Base-by-base conservation (phyloP, 1,140 invertebrate genomes). In the Eumeta japonica region DNA sequence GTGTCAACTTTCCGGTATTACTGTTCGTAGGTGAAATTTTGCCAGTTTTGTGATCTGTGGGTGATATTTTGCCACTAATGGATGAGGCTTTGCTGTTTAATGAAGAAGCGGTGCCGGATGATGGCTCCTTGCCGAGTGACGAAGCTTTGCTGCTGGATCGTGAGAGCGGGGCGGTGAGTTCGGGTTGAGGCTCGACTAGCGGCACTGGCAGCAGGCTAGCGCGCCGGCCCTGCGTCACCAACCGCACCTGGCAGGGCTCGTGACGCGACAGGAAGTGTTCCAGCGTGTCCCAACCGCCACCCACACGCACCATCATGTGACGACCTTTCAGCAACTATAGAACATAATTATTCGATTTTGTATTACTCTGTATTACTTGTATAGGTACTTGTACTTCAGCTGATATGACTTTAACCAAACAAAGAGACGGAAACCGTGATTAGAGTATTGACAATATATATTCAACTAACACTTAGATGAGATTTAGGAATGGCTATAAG, bases 221-320 rank as follows among this genome's bases (percentile, higher is more conserved):
- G 47, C 51, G 57, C 39, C 77, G 78, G 51, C 52, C 66, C 45
- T 48, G 60, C 73, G 76, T 83, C 55, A 80, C 76, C 44, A 82
- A 79, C 74, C 83, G 85, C 79, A 84, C 85, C 81, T 88, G 85
- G 76, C 89, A 93, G 28, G 92, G 91, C 65, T 94, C 90, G 75
- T 94, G 90, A 39, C 88, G 85, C 54, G 88, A 82, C 55, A 95
- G 78, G 72, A 94, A 96, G 74, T 94, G 90, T 58, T 93, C 89
- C 56, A 96, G 76, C 7, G 92, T 94, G 68, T 94, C 90, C 92
- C 91, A 94, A 28, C 91, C 86, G 33, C 92, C 92, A 28, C 92
- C 92, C 12, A 95, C 91, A 52, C 93, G 81, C 9, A 96, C 92
- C 92, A 95, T 96, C 76, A 94, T 92, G 67, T 92, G 89, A 28